Evolutionary conservation across 1,140 invertebrate genomes (phyloP).

Genomic region (Apocrypta bakeri): DNA sequence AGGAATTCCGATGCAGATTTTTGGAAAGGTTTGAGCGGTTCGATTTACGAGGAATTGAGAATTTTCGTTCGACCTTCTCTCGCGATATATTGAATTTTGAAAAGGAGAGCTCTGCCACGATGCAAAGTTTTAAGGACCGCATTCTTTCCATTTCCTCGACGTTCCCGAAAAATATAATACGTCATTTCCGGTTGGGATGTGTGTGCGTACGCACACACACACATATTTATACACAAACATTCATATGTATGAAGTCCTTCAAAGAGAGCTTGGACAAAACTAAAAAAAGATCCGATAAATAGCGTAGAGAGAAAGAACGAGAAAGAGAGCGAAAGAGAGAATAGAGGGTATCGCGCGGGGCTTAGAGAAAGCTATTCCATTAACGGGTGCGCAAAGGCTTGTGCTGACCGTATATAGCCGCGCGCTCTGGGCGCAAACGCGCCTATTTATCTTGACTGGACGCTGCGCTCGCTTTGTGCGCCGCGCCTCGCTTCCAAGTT

Average conservation of each 20-base stretch:
- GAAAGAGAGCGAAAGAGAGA: background rate
- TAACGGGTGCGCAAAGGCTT: constrained; percentile 3
- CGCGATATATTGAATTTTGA: background rate
- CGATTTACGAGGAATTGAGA: constrained; percentile 3
- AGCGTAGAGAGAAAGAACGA: background rate
- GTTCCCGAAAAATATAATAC: background rate
- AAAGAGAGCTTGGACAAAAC: background rate
- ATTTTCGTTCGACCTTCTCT: background rate
- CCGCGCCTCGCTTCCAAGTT: constrained; percentile 8
- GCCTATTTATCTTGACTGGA: constrained; percentile 27
- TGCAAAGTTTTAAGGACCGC: background rate
- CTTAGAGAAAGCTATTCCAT: constrained; percentile 12
- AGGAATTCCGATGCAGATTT: constrained; percentile 19
- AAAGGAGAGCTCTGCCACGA: background rate
- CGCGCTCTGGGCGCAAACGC: background rate
- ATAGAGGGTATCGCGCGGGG: background rate
- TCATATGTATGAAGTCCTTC: background rate
- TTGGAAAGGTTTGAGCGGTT: background rate
- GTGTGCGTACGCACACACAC: no score
- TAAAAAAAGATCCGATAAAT: background rate
- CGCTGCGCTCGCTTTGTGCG: background rate
- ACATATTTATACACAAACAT: no score
- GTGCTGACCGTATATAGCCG: background rate
- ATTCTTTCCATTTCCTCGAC: background rate
- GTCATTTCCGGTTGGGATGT: background rate